A percentile compares a stretch with the other conserved stretches of the same genome.
phyloP scores from a whole-genome alignment of 2,113 vertebrate species.

The Strigops habroptila region DNA sequence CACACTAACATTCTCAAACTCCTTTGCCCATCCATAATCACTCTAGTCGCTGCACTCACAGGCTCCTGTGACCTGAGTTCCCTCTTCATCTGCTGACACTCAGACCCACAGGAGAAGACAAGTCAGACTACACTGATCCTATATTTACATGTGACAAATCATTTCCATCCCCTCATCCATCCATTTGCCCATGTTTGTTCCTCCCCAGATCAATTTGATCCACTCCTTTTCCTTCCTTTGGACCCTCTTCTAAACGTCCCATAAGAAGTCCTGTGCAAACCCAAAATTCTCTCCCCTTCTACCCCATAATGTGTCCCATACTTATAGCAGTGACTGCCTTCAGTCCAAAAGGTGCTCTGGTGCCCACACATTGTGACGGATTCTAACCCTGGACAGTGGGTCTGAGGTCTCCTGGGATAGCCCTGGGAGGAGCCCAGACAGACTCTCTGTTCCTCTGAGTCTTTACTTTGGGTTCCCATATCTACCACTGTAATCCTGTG shows the following conservation, averaged over 20 bases:
- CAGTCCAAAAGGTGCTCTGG: neutral
- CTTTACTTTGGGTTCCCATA: neutral
- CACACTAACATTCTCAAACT: neutral
- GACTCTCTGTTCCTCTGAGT: neutral
- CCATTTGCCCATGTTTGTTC: neutral
- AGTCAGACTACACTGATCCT: neutral
- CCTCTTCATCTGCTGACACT: neutral
- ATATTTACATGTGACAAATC: neutral
- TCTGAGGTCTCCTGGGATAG: neutral
- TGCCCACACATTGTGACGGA: neutral
- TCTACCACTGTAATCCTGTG: neutral
- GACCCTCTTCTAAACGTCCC: neutral
- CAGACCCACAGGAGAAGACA: neutral
- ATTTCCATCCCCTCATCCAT: neutral
- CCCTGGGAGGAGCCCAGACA: neutral
- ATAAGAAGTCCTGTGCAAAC: neutral
- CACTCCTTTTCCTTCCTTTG: neutral
- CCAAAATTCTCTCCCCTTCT: neutral
- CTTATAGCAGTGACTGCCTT: neutral
- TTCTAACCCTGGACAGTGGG: neutral
- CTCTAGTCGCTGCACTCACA: fast-evolving
- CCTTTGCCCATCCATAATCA: neutral
- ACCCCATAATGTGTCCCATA: neutral
- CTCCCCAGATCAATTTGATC: neutral
- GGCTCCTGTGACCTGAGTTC: neutral